These are phyloP conservation scores for Seira musarum DNA, from an alignment of 2,888 invertebrate genomes.

Conservation along the genomic window DNA sequence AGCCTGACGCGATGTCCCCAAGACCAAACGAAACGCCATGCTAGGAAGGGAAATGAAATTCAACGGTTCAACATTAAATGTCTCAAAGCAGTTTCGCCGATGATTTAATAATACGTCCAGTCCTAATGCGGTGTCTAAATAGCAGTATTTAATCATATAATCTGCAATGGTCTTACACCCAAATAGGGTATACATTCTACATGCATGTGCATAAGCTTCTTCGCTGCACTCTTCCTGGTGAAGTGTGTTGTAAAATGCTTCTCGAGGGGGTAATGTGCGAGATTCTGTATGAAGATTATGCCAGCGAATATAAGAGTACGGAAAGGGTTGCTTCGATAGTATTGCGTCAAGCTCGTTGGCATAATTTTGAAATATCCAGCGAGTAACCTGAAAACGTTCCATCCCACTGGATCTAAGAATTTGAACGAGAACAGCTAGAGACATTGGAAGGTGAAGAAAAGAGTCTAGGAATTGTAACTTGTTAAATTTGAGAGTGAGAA, in stretches of 20 bases:
- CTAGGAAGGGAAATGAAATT: conserved; percentile 4
- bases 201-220: background rate
- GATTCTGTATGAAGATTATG: background rate
- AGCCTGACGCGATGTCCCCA: background rate
- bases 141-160: background rate
- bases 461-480: conserved; percentile 11
- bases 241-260: background rate
- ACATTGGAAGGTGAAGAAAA: conserved; percentile 2
- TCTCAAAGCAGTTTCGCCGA: background rate
- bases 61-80: background rate
- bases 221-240: background rate
- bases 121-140: background rate
- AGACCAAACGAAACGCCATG: background rate
- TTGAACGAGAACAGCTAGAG: background rate
- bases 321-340: conserved; percentile 6
- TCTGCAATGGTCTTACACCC: background rate
- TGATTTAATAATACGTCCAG: background rate
- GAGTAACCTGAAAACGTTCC: background rate
- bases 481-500: conserved; percentile 1
- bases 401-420: background rate
- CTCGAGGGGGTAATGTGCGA: background rate
- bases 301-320: background rate
- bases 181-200: background rate
- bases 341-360: background rate
- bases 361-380: background rate